Conservation (phyloP, 2,113 vertebrate species). For the Mionectes macconnelli region DNA sequence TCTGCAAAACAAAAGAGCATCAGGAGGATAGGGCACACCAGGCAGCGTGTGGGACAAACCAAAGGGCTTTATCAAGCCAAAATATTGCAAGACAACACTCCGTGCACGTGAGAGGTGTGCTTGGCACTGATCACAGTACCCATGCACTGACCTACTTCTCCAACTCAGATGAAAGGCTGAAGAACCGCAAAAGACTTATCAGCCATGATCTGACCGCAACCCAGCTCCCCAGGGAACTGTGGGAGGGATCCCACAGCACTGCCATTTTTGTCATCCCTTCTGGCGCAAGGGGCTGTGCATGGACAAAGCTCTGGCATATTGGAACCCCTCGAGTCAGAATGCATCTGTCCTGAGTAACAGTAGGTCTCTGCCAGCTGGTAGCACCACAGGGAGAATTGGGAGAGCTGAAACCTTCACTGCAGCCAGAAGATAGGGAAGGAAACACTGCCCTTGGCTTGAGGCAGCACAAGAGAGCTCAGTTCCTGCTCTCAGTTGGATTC, state of each 20-base stretch:
- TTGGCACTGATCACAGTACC: neutral
- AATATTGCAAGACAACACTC: neutral
- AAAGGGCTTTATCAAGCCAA: neutral
- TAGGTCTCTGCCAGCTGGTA: neutral
- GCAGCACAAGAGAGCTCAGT: neutral
- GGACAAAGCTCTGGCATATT: neutral
- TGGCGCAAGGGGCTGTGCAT: neutral
- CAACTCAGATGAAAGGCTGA: neutral
- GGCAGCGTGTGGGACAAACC: accelerated
- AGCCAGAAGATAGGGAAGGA: neutral
- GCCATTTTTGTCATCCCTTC: neutral
- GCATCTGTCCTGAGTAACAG: neutral
- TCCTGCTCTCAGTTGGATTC: neutral
- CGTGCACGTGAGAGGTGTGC: neutral
- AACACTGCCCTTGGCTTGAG: neutral
- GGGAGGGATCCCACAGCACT: neutral
- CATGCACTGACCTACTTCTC: neutral
- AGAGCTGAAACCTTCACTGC: neutral
- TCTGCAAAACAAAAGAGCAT: constrained; percentile 73
- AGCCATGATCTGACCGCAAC: neutral
- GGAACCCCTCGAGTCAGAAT: neutral
- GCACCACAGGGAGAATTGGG: neutral
- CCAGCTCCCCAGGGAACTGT: neutral
- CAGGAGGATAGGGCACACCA: neutral
- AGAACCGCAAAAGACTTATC: neutral